Base-by-base conservation (phyloP, 2,113 vertebrate genomes). In the Toxotes jaculatrix region DNA sequence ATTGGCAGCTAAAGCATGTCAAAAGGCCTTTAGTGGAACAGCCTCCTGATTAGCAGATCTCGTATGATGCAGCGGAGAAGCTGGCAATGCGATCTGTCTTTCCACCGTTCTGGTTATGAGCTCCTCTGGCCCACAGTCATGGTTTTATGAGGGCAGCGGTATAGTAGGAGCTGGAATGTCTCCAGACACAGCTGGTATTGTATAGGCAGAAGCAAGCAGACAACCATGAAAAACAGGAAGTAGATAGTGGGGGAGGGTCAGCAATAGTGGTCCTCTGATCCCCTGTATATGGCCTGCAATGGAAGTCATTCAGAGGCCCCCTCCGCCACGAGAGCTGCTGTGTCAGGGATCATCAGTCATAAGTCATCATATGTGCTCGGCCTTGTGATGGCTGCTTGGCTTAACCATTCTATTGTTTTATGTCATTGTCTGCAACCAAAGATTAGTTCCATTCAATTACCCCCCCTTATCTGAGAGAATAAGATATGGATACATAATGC, bases 201-300 rank as follows among this genome's bases (percentile, higher is more conserved):
- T 93, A 91, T 77, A 87, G 86, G 77, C 81, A 90, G 80, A 85
- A 88, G 82, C 66, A 21, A 82, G 77, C 84, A 87, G 88, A 93
- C 87, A 88, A 87, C 87, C 88, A 90, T 90, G 89, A 86, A 87
- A 90, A 90, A 91, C 91, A 92, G 91, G 90, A 92, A 91, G 87
- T 84, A 89, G 77, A 89, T 81, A 31, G 63, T 88, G 90, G 90
- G 91, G 91, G 87, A 88, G 87, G 92, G 85, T 88, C 84, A 79
- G 70, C 47, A 34, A 4, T 31, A 45, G 65, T 47, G 23, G 27
- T 31, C 79, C 70, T 76, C 62, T 78, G 55, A 81, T 85, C 72
- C 65, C 65, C 67, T 62, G 43, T 75, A 88, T 74, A 63, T 78
- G 78, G 82, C 68, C 43, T 38, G 72, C 38, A 21, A 55, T 80